Base-by-base conservation (phyloP, 2,113 vertebrate genomes). In the Chrysochloris asiatica region DNA sequence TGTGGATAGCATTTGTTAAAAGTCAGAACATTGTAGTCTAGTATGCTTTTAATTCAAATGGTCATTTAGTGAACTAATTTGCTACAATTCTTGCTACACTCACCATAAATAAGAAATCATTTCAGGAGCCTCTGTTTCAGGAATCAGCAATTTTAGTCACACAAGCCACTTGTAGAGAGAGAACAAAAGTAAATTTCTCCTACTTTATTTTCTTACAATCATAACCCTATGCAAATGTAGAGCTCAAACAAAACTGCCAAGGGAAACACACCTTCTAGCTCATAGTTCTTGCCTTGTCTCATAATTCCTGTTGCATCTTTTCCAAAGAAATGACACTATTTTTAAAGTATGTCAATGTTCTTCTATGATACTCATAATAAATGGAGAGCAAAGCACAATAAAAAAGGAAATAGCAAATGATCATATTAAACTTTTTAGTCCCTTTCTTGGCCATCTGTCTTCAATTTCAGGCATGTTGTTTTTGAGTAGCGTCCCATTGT, bases 391-490 rank as follows among this genome's bases (percentile, higher is more conserved):
- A 95, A 95, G 28, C 50, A 65, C 63, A 94, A 93, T 79, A 90
- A 89, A 72, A 90, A 80, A 79, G 83, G 89, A 90, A 95, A 95
- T 61, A 71, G 63, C 28, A 36, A 93, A 80, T 87, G 75, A 92
- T 92, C 71, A 52, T 89, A 92, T 92, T 92, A 92, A 92, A 89
- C 67, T 83, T 76, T 95, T 78, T 56, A 86, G 67, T 69, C 36
- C 85, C 87, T 93, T 84, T n/a, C 56, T 93, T 82, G 75, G 47
- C 94, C 96, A 96, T 96, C 95, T 97, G 96, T 96, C 96, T 97
- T 96, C 94, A 95, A 97, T 97, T 97, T 95, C 94, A 95, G 81
- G 77, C 94, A 96, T 94, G 94, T 95, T 97, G 81, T 93, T 96
- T 87, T 96, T 96, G 94, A 96, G 93, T 93, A 73, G 87, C 3